Evolutionary conservation across 37 sponge, comb jelly and placozoan species (phyloP), one percentile per base, ranked within the genome.

Genomic region (Haliclona indistincta): DNA sequence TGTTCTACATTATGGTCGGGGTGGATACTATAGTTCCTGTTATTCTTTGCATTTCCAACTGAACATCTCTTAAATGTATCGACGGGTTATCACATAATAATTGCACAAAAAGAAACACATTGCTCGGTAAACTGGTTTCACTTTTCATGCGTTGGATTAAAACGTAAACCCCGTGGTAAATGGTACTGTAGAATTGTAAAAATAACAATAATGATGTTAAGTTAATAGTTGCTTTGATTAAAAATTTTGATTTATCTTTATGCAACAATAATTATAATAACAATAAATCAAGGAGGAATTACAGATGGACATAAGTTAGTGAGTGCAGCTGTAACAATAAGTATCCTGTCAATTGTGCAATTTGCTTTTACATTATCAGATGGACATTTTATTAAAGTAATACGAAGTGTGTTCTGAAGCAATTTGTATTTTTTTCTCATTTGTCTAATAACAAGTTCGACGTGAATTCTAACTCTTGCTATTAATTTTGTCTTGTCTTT

Each of bases 371-470:
- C 58, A 25, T 22, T 62, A 33, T 75, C 63, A 41, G 60, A 61
- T 41, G 36, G 63, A 63, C 75, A 40, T 63, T 75, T 75, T 40
- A 75, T 61, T 26, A 78, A 40, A 23, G 68, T 75, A 15, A 75
- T 75, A 39, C 63, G 75, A 28, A 77, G 38, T n/a, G n/a, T n/a
- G n/a, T n/a, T n/a, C n/a, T n/a, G n/a, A n/a, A 77, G 78, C 44
- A 77, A 66, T 44, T 77, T 77, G 66, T 77, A 77, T 25, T 77
- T 64, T 54, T 77, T 77, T 26, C 73, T 28, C 23, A 77, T 25
- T 77, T 64, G 64, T 45, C 78, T 67, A 77, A 77, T 77, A n/a
- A 45, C 67, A 43, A 54, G 64, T 19, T 63, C 65, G 25, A 63
- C 78, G 45, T 56, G 66, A 32, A 71, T 77, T 33, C 45, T 26